Conservation (phyloP, 2,888 invertebrate species). For the Caenorhabditis auriculariae region DNA sequence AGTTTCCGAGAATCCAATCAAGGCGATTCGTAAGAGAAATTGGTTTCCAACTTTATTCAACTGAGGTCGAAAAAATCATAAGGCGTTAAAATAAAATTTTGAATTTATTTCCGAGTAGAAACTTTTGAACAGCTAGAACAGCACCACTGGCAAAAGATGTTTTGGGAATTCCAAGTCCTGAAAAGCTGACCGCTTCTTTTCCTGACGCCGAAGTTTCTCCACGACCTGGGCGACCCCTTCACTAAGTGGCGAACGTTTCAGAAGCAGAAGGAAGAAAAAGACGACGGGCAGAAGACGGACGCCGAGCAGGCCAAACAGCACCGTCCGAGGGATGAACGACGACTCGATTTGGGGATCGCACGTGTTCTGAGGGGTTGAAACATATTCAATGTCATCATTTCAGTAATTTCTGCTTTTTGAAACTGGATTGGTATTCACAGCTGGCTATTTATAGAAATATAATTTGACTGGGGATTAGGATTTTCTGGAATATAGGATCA, state of each 20-base stretch:
- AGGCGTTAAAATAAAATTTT: neutral
- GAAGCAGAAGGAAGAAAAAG: slow-evolving; percentile 39
- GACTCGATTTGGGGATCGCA: slow-evolving; percentile 56
- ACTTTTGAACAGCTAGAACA: no score
- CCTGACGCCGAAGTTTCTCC: slow-evolving; percentile 27
- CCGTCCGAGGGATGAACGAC: slow-evolving; percentile 45
- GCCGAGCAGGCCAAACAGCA: slow-evolving; percentile 45
- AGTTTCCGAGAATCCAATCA: no score
- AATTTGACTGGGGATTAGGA: no score
- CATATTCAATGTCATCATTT: neutral
- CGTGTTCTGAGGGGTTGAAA: slow-evolving; percentile 48
- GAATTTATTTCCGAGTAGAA: neutral
- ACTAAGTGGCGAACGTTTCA: slow-evolving; percentile 45
- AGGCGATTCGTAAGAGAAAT: neutral
- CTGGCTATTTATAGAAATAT: no score
- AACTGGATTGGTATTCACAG: neutral
- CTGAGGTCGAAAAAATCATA: no score
- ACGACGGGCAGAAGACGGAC: slow-evolving; percentile 46
- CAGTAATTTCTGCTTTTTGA: neutral
- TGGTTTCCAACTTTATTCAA: no score
- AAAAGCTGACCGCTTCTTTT: slow-evolving; percentile 21
- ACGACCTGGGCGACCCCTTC: slow-evolving; percentile 44
- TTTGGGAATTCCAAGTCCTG: neutral
- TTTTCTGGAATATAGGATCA: neutral
- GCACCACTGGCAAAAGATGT: neutral